Evolutionary conservation across 2,113 vertebrate species (phyloP).

Genomic region (Phrynocephalus versicolor): DNA sequence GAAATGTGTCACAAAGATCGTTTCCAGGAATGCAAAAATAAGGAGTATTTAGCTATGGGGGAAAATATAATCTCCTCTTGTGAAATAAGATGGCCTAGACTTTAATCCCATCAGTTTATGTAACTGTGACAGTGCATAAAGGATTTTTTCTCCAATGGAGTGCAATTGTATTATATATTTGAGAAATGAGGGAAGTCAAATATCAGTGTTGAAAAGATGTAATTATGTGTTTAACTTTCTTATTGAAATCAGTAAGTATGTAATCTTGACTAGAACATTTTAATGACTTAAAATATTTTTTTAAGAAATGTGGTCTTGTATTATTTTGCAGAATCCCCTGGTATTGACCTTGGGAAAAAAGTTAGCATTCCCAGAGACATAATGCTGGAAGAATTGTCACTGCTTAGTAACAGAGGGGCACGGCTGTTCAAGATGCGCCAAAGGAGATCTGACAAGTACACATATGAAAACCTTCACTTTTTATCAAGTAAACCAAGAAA

Average conservation of each 20-base stretch:
- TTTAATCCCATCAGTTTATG: too few species aligned
- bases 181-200: not conserved
- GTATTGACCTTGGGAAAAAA: conserved; percentile 91
- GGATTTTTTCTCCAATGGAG: not conserved
- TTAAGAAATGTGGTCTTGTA: conserved; percentile 24
- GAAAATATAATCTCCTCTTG: not conserved
- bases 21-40: not conserved
- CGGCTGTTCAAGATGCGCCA: conserved; percentile 95
- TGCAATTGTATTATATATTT: not conserved
- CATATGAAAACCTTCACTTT: conserved; percentile 88
- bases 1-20: not conserved
- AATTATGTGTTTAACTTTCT: not conserved
- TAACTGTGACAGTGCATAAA: not conserved
- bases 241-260: not conserved
- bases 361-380: conserved; percentile 90
- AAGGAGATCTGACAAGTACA: conserved; percentile 94
- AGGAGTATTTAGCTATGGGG: not conserved
- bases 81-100: not conserved
- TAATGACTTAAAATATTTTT: not conserved
- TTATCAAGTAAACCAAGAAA: conserved; percentile 79
- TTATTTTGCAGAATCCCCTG: conserved; percentile 75
- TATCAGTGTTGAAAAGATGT: not conserved
- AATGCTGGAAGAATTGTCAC: conserved; percentile 94
- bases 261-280: not conserved
- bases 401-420: conserved; percentile 90